Percentiles rank a stretch among this genome's conserved stretches.
These are phyloP conservation scores for Elymnias hypermnestra DNA, from an alignment of 1,140 invertebrate genomes.

Conservation along the genomic window DNA sequence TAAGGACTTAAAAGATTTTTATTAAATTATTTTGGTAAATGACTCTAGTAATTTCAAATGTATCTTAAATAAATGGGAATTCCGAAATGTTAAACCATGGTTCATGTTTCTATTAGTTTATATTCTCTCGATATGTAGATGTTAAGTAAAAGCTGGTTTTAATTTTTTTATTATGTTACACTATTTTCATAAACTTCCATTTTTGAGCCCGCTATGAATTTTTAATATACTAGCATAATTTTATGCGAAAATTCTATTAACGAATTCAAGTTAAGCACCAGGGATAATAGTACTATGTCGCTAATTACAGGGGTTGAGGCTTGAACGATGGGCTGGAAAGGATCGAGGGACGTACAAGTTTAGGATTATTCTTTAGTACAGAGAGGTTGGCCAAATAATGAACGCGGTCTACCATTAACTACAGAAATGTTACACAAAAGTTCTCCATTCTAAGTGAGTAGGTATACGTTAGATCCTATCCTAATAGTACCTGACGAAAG, in stretches of 20 bases:
- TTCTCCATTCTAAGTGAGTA: constrained; percentile 19
- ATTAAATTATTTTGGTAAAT: no score
- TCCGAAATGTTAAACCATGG: no score
- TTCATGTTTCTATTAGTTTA: no score
- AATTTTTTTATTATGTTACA: no score
- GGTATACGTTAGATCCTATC: background rate
- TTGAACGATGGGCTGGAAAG: constrained; percentile 30
- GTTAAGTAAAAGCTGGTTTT: no score
- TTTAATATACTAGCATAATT: constrained; percentile 14
- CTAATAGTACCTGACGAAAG: background rate
- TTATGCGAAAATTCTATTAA: constrained; percentile 20
- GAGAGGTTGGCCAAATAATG: constrained; percentile 32
- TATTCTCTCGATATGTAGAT: no score
- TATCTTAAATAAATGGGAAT: no score
- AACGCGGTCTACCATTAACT: constrained; percentile 31
- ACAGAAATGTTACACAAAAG: constrained; percentile 48
- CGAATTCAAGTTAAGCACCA: constrained; percentile 19
- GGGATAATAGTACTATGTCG: constrained; percentile 32
- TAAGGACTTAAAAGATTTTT: no score
- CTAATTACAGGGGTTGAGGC: constrained; percentile 51
- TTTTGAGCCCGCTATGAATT: no score
- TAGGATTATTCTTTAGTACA: constrained; percentile 43
- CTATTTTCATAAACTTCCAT: no score
- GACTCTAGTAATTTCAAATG: no score
- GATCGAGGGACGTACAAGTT: constrained; percentile 47